These are phyloP conservation scores for Amazona vittata DNA, from an alignment of 2,113 vertebrate species.

Conservation along the genomic window DNA sequence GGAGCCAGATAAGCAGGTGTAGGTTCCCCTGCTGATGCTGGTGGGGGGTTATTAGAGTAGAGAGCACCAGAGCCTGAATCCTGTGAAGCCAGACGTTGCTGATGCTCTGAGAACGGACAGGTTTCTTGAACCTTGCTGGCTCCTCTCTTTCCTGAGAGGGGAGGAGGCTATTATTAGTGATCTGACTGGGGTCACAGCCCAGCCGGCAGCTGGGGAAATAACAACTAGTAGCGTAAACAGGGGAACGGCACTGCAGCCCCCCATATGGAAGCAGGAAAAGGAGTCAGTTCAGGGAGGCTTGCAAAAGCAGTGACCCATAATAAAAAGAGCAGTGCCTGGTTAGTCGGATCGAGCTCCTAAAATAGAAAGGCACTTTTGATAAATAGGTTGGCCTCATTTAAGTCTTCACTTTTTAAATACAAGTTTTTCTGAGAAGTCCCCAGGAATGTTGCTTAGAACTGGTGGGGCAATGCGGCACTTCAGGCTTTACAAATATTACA, in stretches of 20 bases:
- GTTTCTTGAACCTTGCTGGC: slow-evolving; percentile 16
- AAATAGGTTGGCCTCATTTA: not conserved
- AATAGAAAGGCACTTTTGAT: slow-evolving; percentile 14
- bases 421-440: not conserved
- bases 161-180: slow-evolving; percentile 30
- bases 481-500: not conserved
- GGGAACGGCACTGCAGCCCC: not conserved
- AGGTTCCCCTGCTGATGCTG: not conserved
- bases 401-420: not conserved
- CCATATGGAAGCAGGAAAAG: not conserved
- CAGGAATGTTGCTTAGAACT: not conserved
- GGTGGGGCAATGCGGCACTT: not conserved
- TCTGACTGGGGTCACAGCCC: slow-evolving; percentile 33
- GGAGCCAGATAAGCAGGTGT: not conserved
- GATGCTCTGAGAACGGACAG: not conserved
- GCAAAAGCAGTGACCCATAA: slow-evolving; percentile 40
- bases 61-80: not conserved
- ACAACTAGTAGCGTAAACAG: slow-evolving; percentile 42
- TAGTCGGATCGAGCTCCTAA: slow-evolving; percentile 6
- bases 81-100: slow-evolving; percentile 6
- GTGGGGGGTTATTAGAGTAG: not conserved
- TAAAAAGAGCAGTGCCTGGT: slow-evolving; percentile 35
- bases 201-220: slow-evolving; percentile 57
- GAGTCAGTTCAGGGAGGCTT: slow-evolving; percentile 26
- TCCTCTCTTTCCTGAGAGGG: not conserved